Conservation (phyloP, 2,888 invertebrate species). For the Melanchra persicariae region DNA sequence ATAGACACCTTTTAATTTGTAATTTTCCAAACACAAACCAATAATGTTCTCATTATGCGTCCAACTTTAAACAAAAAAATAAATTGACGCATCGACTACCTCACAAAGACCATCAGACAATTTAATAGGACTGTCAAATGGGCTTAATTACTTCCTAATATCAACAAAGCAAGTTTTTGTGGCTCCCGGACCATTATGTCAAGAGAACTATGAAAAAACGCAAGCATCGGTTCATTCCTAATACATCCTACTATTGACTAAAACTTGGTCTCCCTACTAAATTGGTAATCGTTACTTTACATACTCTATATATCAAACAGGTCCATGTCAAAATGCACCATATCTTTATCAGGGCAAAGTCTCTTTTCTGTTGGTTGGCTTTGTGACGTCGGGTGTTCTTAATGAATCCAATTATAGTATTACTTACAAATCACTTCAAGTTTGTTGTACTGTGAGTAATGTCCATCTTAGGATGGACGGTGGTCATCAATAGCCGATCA, state of each 20-base stretch:
- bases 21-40: slow-evolving; percentile 35
- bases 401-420: slow-evolving; percentile 68
- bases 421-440: slow-evolving; percentile 65
- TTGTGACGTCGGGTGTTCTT: slow-evolving; percentile 34
- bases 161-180: slow-evolving; percentile 84
- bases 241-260: slow-evolving; percentile 39
- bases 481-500: slow-evolving; percentile 58
- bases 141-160: slow-evolving; percentile 88
- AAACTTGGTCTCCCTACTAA: slow-evolving; percentile 8
- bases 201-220: slow-evolving; percentile 67
- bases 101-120: slow-evolving; percentile 74
- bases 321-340: slow-evolving; percentile 17
- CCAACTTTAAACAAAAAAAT: slow-evolving; percentile 35
- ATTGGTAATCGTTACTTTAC: slow-evolving; percentile 44
- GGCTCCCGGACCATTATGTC: slow-evolving; percentile 73
- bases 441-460: slow-evolving; percentile 47
- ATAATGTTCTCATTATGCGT: slow-evolving; percentile 47
- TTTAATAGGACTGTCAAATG: slow-evolving; percentile 84
- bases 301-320: slow-evolving; percentile 27
- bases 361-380: background rate
- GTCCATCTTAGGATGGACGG: slow-evolving; percentile 41
- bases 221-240: slow-evolving; percentile 43
- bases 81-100: slow-evolving; percentile 73
- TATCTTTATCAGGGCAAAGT: background rate
- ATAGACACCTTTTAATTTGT: slow-evolving; percentile 33